A percentile compares a stretch with the other conserved stretches of the same genome.
phyloP scores from a whole-genome alignment of 2,888 invertebrate species.

The Pyrochroa serraticornis region DNA sequence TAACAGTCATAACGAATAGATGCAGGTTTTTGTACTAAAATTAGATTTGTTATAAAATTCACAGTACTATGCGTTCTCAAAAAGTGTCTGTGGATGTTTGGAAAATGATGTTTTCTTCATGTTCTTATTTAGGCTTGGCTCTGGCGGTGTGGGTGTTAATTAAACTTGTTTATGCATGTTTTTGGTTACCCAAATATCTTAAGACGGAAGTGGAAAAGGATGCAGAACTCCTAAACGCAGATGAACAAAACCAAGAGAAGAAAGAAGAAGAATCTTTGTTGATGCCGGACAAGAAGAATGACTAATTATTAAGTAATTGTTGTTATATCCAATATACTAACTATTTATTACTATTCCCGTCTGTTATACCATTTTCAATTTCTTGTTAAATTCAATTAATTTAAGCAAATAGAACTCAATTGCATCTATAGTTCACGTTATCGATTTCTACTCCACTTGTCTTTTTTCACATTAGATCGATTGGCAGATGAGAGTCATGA shows the following conservation, averaged over 20 bases:
- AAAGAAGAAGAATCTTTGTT: slow-evolving; percentile 30
- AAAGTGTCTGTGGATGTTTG: slow-evolving; percentile 71
- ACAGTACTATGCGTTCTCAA: slow-evolving; percentile 66
- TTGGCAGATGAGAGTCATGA: too few species aligned
- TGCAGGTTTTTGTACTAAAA: background rate
- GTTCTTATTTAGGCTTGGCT: slow-evolving; percentile 67
- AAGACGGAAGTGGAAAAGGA: slow-evolving; percentile 60
- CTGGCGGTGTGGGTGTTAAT: slow-evolving; percentile 70
- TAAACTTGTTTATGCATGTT: slow-evolving; percentile 68
- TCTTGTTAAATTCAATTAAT: too few species aligned
- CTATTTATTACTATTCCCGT: too few species aligned
- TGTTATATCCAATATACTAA: background rate
- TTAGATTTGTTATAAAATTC: too few species aligned
- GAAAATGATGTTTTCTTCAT: slow-evolving; percentile 69
- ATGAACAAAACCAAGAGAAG: slow-evolving; percentile 33
- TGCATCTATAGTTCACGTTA: too few species aligned
- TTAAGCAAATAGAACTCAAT: too few species aligned
- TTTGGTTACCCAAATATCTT: slow-evolving; percentile 68
- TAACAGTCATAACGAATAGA: too few species aligned
- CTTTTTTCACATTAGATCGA: too few species aligned
- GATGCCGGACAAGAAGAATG: slow-evolving; percentile 33
- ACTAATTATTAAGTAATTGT: slow-evolving; percentile 16
- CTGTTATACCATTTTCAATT: too few species aligned
- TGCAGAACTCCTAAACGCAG: slow-evolving; percentile 48
- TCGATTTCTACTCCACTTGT: too few species aligned